Evolutionary conservation across 1,140 invertebrate genomes (phyloP).

Genomic region (Aphelenchoides fujianensis): DNA sequence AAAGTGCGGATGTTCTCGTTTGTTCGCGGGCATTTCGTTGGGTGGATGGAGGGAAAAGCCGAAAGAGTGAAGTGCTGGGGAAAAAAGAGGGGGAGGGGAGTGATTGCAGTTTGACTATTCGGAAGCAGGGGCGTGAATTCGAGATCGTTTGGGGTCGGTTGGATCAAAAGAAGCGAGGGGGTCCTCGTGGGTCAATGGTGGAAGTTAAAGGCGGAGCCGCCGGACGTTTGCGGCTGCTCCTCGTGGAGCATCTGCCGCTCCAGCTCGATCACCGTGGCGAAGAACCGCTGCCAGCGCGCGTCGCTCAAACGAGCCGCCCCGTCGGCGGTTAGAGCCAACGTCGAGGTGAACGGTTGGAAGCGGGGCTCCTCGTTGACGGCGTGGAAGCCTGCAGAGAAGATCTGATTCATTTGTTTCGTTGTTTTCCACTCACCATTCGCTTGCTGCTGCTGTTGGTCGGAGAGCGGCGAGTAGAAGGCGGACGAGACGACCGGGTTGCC

Average conservation of each 20-base stretch:
- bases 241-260: conserved; percentile 46
- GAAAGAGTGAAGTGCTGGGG: no score
- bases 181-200: no score
- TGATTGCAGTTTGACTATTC: no score
- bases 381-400: not conserved
- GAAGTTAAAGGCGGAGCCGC: not conserved
- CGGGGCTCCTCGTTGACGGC: not conserved
- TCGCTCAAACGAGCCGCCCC: conserved; percentile 38
- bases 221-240: conserved; percentile 15
- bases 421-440: not conserved
- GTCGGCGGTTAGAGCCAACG: conserved; percentile 39
- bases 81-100: no score
- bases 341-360: conserved; percentile 41
- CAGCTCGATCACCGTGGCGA: conserved; percentile 47
- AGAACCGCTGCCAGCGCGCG: conserved; percentile 50
- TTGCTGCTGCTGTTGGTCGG: not conserved
- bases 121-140: no score
- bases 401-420: not conserved
- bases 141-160: no score
- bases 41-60: no score
- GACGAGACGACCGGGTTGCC: not conserved
- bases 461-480: conserved; percentile 3
- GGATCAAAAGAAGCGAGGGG: no score
- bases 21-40: no score
- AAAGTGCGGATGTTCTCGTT: no score